Conservation (phyloP, 2,113 vertebrate species). For the Notiomystis cincta region DNA sequence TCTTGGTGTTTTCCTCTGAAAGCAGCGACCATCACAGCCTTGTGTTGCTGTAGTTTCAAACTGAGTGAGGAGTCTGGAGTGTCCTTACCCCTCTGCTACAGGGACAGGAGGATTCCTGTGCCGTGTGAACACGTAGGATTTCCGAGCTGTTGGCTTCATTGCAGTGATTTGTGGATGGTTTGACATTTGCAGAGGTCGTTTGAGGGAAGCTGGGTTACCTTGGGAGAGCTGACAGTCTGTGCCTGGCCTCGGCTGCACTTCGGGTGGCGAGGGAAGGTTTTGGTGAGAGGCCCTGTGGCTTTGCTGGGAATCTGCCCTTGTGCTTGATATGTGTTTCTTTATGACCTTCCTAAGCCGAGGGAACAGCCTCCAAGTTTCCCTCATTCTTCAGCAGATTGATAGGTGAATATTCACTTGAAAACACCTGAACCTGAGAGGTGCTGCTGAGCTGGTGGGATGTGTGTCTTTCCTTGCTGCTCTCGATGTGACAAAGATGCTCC, state of each 20-base stretch:
- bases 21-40: background rate
- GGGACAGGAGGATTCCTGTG: background rate
- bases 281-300: background rate
- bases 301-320: background rate
- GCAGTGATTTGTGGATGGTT: rapidly evolving
- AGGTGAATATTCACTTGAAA: rapidly evolving
- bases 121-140: rapidly evolving
- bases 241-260: background rate
- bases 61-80: rapidly evolving
- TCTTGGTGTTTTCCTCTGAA: background rate
- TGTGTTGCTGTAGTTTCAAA: rapidly evolving
- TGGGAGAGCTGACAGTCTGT: background rate
- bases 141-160: background rate
- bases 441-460: background rate
- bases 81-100: rapidly evolving
- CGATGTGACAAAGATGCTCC: background rate
- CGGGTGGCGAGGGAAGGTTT: rapidly evolving
- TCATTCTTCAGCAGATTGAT: background rate
- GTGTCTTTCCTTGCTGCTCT: background rate
- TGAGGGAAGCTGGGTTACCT: background rate
- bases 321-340: background rate
- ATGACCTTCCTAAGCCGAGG: background rate
- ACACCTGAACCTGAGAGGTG: background rate
- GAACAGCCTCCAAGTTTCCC: background rate
- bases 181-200: background rate